Evolutionary conservation across 2,888 invertebrate genomes (phyloP), one percentile per base, ranked within the genome.

Genomic region (Resseliella maxima): DNA sequence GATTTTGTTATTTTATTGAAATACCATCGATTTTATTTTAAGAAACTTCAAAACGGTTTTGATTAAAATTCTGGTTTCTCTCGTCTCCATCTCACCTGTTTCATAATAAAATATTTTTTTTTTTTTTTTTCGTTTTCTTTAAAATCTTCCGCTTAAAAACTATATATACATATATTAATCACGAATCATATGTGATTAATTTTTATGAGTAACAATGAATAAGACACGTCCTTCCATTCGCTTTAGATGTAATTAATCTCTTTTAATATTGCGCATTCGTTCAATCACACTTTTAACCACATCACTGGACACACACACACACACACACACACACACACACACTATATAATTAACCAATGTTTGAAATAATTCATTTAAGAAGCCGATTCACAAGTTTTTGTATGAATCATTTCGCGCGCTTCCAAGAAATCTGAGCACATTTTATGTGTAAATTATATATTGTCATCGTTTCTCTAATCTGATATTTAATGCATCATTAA

Each of bases 171-270:
- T 72, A 15, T 10, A 72, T 72, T 15, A 31, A 72, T 72, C 72
- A 72, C 35, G 31, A 35, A 24, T 15, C 50, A 59, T 18, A 59
- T 1, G 72, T 35, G 72, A 72, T 72, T 72, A 15, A 72, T 72
- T 72, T 31, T 31, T 72, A 35, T 72, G 27, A 35, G 31, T 12
- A 35, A 12, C 72, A 72, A 72, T 72, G 15, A 15, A 3, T n/a
- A n/a, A n/a, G n/a, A n/a, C n/a, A 35, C 72, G 72, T 72, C 72
- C 72, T 72, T 72, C 27, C 72, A 72, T 72, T 72, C 72, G 15
- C n/a, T 31, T 72, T 35, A 15, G 35, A 31, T 2, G 31, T 15
- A 35, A 72, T 72, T 72, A 72, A 72, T 72, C 72, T 72, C 59
- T n/a, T 21, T 50, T 59, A 31, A 72, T 31, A 72, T 72, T 72